Evolutionary conservation across 2,113 vertebrate genomes (phyloP).

Genomic region (Apaloderma vittatum): DNA sequence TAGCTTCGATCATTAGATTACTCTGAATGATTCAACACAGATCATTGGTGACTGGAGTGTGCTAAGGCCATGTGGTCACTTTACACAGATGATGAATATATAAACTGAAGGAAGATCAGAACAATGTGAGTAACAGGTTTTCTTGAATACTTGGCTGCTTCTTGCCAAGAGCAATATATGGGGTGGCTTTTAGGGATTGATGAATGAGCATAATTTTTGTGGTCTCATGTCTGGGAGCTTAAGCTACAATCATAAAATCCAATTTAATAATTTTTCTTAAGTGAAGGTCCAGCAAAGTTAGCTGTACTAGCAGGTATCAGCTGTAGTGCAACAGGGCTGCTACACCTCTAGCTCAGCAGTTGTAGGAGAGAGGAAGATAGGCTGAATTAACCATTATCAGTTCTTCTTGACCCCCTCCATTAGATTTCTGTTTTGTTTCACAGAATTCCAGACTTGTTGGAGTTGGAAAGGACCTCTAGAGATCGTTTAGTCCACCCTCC

Average conservation of each 20-base stretch:
- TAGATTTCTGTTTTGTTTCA: background rate
- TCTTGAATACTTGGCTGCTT: background rate
- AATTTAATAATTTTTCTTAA: background rate
- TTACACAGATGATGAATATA: rapidly evolving
- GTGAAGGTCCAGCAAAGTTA: background rate
- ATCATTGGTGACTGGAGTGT: background rate
- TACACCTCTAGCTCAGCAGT: background rate
- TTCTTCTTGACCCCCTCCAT: background rate
- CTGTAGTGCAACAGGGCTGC: background rate
- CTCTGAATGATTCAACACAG: background rate
- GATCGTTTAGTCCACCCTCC: no score
- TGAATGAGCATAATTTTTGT: background rate
- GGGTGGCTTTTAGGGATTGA: background rate
- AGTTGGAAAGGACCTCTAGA: no score
- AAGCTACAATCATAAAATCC: background rate
- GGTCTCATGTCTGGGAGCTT: background rate
- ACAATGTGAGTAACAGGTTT: background rate
- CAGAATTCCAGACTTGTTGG: no score
- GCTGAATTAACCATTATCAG: background rate
- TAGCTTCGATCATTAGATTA: background rate
- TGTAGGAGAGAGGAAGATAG: background rate
- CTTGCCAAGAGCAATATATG: background rate
- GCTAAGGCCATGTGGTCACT: background rate
- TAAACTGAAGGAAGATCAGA: background rate
- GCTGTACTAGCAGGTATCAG: background rate